Percentiles rank a stretch among this genome's conserved stretches.
These are phyloP conservation scores for Drosophila conformis DNA, from an alignment of 2,888 invertebrate species.

Conservation along the genomic window DNA sequence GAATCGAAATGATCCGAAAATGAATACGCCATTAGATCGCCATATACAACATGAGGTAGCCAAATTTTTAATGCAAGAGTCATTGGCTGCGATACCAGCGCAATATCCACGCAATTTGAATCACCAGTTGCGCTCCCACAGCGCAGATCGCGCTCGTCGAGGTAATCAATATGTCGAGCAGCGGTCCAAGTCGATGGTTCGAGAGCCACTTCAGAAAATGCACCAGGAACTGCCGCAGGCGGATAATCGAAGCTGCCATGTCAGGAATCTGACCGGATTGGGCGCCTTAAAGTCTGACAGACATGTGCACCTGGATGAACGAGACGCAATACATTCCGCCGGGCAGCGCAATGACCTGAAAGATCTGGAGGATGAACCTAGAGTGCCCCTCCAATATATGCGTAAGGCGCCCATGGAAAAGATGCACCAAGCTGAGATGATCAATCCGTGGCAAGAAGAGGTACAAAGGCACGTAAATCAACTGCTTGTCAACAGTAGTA, in stretches of 20 bases:
- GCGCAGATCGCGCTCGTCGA: conserved; percentile 1
- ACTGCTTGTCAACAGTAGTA: background rate
- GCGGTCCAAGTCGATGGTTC: conserved; percentile 33
- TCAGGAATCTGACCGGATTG: background rate
- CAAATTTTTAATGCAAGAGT: background rate
- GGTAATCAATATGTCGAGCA: background rate
- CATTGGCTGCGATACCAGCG: background rate
- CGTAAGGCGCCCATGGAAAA: background rate
- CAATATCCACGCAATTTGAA: background rate
- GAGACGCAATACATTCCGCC: no score
- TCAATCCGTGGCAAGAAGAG: conserved; percentile 20
- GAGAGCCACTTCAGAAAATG: background rate
- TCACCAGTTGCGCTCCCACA: conserved; percentile 6
- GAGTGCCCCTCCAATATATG: background rate
- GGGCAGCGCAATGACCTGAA: background rate
- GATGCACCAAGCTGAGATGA: background rate
- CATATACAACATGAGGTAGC: background rate
- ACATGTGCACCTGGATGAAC: background rate
- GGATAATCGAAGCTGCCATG: background rate
- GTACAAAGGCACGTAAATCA: conserved; percentile 9
- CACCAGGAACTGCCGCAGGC: background rate
- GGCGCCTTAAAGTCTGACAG: background rate
- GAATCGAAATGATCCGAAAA: background rate
- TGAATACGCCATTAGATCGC: background rate
- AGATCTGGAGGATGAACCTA: background rate